Evolutionary conservation across 2,888 invertebrate genomes (phyloP).

Genomic region (Phragmatobia fuliginosa): DNA sequence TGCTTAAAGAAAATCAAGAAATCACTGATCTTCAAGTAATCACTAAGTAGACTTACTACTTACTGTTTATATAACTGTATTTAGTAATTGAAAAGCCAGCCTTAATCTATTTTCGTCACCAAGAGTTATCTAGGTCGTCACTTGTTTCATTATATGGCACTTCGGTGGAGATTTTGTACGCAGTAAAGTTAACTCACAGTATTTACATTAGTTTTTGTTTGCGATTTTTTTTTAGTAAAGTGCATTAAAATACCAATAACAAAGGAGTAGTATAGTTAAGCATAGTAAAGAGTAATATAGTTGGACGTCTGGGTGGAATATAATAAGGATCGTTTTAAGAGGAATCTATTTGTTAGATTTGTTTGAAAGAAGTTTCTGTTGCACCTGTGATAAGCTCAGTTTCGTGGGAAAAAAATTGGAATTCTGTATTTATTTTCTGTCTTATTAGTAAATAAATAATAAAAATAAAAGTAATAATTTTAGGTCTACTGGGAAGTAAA

Average conservation of each 20-base stretch:
- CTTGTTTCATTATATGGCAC: slow-evolving; percentile 62
- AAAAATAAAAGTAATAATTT: no score
- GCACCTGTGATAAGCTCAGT: no score
- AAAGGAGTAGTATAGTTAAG: no score
- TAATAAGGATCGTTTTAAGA: no score
- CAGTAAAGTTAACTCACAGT: slow-evolving; percentile 8
- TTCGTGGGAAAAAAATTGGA: no score
- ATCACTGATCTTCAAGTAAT: neutral
- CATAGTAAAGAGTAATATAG: no score
- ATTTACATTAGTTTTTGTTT: neutral
- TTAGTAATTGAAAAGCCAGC: neutral
- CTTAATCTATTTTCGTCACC: slow-evolving; percentile 16
- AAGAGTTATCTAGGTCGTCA: slow-evolving; percentile 53
- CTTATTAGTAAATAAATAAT: no score
- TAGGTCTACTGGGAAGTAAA: no score
- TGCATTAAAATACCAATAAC: neutral
- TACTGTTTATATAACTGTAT: neutral
- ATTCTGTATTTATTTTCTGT: no score
- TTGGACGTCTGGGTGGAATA: no score
- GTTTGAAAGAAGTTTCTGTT: no score
- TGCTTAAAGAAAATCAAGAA: neutral
- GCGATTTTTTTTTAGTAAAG: neutral
- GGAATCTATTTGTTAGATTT: no score
- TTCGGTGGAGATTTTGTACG: slow-evolving; percentile 38
- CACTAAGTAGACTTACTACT: neutral